Conservation (phyloP, 1,140 invertebrate genomes). For the Ceratina australensis region DNA sequence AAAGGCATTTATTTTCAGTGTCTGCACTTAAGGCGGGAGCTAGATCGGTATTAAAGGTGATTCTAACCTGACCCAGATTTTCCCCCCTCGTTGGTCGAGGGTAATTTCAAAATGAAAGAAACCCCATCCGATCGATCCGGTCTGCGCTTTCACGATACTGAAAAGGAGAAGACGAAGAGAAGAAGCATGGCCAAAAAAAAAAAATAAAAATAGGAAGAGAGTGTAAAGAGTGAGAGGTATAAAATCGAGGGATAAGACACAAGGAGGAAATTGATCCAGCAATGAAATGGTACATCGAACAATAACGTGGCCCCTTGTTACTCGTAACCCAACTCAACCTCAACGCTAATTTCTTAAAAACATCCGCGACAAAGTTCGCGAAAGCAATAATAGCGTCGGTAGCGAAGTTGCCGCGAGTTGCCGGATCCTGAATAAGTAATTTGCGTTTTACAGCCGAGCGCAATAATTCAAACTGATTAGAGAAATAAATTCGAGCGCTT, state of each 20-base stretch:
- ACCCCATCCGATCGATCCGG: slow-evolving; percentile 23
- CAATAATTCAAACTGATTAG: too few species aligned
- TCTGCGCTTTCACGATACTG: background rate
- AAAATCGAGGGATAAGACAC: background rate
- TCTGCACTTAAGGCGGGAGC: slow-evolving; percentile 50
- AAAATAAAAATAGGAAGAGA: background rate
- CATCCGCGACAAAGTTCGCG: slow-evolving; percentile 14
- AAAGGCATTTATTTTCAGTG: slow-evolving; percentile 56
- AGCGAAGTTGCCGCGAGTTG: background rate
- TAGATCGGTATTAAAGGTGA: slow-evolving; percentile 52
- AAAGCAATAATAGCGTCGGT: background rate
- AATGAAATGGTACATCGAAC: slow-evolving; percentile 28
- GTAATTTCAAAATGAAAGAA: slow-evolving; percentile 36
- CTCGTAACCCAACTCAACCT: background rate
- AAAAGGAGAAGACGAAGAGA: background rate
- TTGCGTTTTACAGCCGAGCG: slow-evolving; percentile 2
- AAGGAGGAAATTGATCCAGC: slow-evolving; percentile 18
- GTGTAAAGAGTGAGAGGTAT: background rate
- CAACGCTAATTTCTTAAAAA: slow-evolving; percentile 13
- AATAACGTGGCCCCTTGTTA: slow-evolving; percentile 10
- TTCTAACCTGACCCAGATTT: slow-evolving; percentile 44
- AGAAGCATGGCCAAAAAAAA: background rate
- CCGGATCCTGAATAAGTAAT: slow-evolving; percentile 11
- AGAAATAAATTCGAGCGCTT: too few species aligned
- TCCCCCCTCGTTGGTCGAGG: slow-evolving; percentile 20